Evolutionary conservation across 1,140 invertebrate genomes (phyloP).

Genomic region (Neodiprion virginianus): DNA sequence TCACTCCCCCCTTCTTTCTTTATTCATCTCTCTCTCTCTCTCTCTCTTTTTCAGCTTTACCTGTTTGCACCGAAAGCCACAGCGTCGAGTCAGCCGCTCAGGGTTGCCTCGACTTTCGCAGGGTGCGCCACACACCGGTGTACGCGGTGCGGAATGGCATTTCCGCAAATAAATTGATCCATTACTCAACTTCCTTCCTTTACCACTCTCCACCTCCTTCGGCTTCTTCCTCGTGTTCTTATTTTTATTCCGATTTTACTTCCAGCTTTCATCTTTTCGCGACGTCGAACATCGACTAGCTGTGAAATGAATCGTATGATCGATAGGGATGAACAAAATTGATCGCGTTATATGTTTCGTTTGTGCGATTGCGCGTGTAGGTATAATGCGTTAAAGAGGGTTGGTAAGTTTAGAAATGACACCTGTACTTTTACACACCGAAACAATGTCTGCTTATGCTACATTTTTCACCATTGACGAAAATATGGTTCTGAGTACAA

Average conservation of each 20-base stretch:
- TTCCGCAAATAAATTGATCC: conserved; percentile 58
- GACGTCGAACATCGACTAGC: too few species aligned
- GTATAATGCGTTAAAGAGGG: too few species aligned
- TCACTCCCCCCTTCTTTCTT: neutral
- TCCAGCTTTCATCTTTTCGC: neutral
- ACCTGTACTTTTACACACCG: too few species aligned
- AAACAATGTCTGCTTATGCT: too few species aligned
- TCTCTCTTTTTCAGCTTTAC: conserved; percentile 24
- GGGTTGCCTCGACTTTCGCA: neutral
- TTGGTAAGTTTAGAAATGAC: too few species aligned
- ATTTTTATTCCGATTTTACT: neutral
- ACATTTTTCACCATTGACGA: too few species aligned
- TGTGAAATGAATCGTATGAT: too few species aligned
- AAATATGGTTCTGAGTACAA: too few species aligned
- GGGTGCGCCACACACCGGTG: conserved; percentile 18
- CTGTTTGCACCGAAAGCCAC: neutral
- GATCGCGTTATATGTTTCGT: too few species aligned
- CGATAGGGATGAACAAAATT: too few species aligned
- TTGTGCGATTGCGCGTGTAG: too few species aligned
- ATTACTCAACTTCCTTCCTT: conserved; percentile 48
- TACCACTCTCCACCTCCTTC: conserved; percentile 9
- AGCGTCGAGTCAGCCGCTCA: neutral
- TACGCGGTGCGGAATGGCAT: conserved; percentile 34
- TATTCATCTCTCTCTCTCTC: conserved; percentile 6
- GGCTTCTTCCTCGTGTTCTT: conserved; percentile 10